Percentiles rank a stretch among this genome's conserved stretches.
These are phyloP conservation scores for Okamejei kenojei DNA, from an alignment of 2,797 vertebrate species.

Conservation along the genomic window DNA sequence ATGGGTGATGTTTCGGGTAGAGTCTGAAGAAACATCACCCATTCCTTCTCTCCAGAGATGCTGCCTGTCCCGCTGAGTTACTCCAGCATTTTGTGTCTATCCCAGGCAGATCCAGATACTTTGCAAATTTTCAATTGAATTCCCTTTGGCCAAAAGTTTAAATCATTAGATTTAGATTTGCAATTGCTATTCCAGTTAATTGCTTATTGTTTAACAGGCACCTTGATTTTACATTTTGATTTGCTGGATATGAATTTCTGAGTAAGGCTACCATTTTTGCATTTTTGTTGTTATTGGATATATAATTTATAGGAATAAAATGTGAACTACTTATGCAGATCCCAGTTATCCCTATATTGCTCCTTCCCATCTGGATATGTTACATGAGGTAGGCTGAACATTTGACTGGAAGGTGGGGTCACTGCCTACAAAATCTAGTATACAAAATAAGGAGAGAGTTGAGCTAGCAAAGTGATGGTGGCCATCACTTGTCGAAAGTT, in stretches of 20 bases:
- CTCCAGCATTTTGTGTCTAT: too few species aligned
- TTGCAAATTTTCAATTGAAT: not conserved
- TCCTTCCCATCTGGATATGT: not conserved
- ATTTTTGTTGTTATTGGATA: not conserved
- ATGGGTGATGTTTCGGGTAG: too few species aligned
- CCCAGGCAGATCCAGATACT: not conserved
- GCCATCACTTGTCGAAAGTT: too few species aligned
- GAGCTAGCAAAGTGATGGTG: too few species aligned
- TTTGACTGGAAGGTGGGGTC: not conserved
- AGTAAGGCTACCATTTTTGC: not conserved
- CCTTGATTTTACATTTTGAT: not conserved
- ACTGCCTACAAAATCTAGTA: too few species aligned
- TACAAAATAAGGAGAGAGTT: too few species aligned
- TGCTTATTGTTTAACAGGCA: not conserved
- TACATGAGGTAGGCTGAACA: not conserved
- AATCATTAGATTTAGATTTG: not conserved
- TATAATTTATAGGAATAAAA: not conserved
- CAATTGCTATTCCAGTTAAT: not conserved
- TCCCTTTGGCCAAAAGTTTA: not conserved
- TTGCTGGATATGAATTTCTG: not conserved
- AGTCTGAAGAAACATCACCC: too few species aligned
- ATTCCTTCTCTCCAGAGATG: too few species aligned
- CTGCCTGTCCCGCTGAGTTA: too few species aligned
- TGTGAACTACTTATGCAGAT: not conserved
- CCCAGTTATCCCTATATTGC: not conserved